A percentile compares a stretch with the other conserved stretches of the same genome.
phyloP scores from a whole-genome alignment of 2,888 invertebrate species.

The Plagodis pulveraria region DNA sequence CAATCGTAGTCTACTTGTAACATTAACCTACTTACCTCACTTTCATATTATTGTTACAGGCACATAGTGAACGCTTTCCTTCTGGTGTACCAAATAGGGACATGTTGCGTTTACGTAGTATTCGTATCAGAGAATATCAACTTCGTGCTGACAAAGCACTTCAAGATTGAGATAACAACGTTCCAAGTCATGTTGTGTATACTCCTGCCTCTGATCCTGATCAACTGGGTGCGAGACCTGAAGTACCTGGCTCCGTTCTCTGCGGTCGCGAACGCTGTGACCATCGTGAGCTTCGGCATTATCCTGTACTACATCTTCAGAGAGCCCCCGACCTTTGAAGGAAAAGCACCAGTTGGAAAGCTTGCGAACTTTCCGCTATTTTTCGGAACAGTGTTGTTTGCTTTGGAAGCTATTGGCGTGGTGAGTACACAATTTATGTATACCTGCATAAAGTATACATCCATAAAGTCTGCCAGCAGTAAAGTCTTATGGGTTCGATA shows the following conservation, averaged over 20 bases:
- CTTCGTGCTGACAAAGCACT: conserved; percentile 85
- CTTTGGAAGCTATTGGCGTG: conserved; percentile 97
- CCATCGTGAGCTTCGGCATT: conserved; percentile 92
- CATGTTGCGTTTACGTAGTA: conserved; percentile 98
- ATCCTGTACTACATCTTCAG: conserved; percentile 94
- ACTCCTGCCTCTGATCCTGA: conserved; percentile 89
- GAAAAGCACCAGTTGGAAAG: conserved; percentile 87
- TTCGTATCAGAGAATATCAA: conserved; percentile 96
- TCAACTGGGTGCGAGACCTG: conserved; percentile 93
- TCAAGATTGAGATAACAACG: conserved; percentile 78
- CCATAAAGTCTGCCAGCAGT: too few species aligned
- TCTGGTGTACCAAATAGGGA: conserved; percentile 96
- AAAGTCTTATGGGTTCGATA: too few species aligned
- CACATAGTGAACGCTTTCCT: conserved; percentile 90
- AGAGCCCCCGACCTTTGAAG: conserved; percentile 87
- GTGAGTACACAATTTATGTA: conserved; percentile 78
- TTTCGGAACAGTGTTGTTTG: conserved; percentile 98
- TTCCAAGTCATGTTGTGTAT: conserved; percentile 89
- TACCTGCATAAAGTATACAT: too few species aligned
- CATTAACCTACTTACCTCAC: neutral
- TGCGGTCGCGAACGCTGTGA: conserved; percentile 93
- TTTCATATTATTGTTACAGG: conserved; percentile 69
- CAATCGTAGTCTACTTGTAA: too few species aligned
- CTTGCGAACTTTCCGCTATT: conserved; percentile 93
- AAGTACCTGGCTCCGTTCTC: conserved; percentile 96